phyloP scores from a whole-genome alignment of 2,113 vertebrate genomes.

The Neodon shergylaensis region DNA sequence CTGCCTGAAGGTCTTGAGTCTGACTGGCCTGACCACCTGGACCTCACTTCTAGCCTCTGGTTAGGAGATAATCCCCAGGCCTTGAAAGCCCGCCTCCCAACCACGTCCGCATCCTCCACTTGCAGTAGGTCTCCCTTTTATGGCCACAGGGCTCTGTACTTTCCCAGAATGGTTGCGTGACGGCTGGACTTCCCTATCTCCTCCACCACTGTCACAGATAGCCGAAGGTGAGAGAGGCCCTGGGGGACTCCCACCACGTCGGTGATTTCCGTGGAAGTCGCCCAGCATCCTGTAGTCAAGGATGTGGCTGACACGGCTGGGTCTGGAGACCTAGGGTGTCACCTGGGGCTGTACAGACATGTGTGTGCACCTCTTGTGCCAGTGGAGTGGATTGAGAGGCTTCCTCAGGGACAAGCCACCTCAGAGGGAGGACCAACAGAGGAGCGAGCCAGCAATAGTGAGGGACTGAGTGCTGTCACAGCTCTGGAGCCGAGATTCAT shows the following conservation, averaged over 20 bases:
- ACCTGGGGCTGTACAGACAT: background rate
- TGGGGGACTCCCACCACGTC: slow-evolving; percentile 5
- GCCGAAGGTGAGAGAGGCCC: background rate
- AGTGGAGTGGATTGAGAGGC: background rate
- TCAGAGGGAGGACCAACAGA: background rate
- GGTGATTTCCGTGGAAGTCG: slow-evolving; percentile 69
- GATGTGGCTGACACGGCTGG: background rate
- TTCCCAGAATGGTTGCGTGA: background rate
- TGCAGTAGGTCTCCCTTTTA: background rate
- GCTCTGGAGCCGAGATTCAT: background rate
- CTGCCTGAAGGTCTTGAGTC: background rate
- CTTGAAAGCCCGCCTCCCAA: fast-evolving
- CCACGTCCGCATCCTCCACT: background rate
- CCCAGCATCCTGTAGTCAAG: background rate
- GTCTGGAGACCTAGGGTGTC: background rate
- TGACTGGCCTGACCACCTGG: background rate
- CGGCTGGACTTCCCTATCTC: slow-evolving; percentile 31
- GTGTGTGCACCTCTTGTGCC: background rate
- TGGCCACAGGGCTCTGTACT: slow-evolving; percentile 10
- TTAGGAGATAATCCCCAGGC: background rate
- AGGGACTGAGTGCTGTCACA: background rate
- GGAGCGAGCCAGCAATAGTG: no score
- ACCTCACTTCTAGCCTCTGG: background rate
- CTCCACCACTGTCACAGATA: background rate
- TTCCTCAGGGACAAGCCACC: background rate